These are phyloP conservation scores for Alentia gelatinosa DNA, from an alignment of 2,888 invertebrate species.

Conservation along the genomic window DNA sequence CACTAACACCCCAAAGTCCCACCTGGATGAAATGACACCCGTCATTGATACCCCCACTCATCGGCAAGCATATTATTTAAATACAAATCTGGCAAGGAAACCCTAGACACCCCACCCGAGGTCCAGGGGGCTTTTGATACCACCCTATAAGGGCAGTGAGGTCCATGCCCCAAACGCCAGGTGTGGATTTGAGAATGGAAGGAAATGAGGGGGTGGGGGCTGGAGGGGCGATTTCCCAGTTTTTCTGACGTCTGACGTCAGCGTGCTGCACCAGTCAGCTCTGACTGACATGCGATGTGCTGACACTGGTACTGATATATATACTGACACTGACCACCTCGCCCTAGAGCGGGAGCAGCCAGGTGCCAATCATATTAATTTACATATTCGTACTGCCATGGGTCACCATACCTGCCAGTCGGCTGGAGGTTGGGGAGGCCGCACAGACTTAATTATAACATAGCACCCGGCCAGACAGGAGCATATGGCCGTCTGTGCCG, in stretches of 20 bases:
- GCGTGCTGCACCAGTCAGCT: not conserved
- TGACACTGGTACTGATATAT: not conserved
- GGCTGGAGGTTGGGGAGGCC: not conserved
- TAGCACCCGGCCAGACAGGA: constrained; percentile 32
- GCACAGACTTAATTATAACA: not conserved
- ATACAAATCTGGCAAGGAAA: not conserved
- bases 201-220: not conserved
- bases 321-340: not conserved
- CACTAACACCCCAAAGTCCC: not conserved
- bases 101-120: not conserved
- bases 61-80: not conserved
- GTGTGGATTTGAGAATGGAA: not conserved
- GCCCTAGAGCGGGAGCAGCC: too few relatives aligned
- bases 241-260: not conserved
- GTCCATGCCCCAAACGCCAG: too few relatives aligned
- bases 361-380: too few relatives aligned
- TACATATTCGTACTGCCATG: too few relatives aligned
- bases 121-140: not conserved
- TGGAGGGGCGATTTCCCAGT: not conserved
- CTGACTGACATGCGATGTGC: not conserved
- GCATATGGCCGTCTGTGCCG: not conserved
- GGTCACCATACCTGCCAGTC: not conserved
- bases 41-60: not conserved
- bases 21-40: not conserved
- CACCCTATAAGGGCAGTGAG: not conserved